These are phyloP conservation scores for Rhagoletis pomonella DNA, from an alignment of 1,140 invertebrate genomes.

Conservation along the genomic window DNA sequence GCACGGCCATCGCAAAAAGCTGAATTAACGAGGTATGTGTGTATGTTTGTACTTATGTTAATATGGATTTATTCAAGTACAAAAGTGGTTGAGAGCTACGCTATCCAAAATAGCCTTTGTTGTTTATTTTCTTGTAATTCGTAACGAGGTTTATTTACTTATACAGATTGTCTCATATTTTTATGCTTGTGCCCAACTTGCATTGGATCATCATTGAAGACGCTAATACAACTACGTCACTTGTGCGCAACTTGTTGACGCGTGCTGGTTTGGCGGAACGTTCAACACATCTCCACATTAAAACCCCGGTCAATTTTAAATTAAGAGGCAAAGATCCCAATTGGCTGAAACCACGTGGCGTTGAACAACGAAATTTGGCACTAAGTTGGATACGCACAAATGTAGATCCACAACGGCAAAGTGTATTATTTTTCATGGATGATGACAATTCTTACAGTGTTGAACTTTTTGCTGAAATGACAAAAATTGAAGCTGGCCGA, in stretches of 20 bases:
- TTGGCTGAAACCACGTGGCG: constrained; percentile 95
- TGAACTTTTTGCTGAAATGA: constrained; percentile 84
- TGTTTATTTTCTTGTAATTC: too few species aligned
- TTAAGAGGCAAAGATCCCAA: constrained; percentile 82
- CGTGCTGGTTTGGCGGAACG: constrained; percentile 75
- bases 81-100: too few species aligned
- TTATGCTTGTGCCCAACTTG: constrained; percentile 90
- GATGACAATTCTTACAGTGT: constrained; percentile 92
- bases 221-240: constrained; percentile 81
- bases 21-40: constrained; percentile 87
- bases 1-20: constrained; percentile 93
- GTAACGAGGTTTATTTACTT: neutral
- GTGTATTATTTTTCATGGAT: constrained; percentile 98
- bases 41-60: neutral
- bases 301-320: constrained; percentile 81
- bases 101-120: too few species aligned
- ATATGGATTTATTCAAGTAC: too few species aligned
- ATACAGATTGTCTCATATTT: constrained; percentile 88
- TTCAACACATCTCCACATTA: constrained; percentile 68
- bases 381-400: constrained; percentile 90
- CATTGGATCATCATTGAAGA: constrained; percentile 99
- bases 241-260: constrained; percentile 88
- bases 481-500: constrained; percentile 80
- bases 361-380: constrained; percentile 94
- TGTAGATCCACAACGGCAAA: constrained; percentile 76